Evolutionary conservation across 2,888 invertebrate genomes (phyloP), one percentile per base, ranked within the genome.

Genomic region (Shargacucullia verbasci): DNA sequence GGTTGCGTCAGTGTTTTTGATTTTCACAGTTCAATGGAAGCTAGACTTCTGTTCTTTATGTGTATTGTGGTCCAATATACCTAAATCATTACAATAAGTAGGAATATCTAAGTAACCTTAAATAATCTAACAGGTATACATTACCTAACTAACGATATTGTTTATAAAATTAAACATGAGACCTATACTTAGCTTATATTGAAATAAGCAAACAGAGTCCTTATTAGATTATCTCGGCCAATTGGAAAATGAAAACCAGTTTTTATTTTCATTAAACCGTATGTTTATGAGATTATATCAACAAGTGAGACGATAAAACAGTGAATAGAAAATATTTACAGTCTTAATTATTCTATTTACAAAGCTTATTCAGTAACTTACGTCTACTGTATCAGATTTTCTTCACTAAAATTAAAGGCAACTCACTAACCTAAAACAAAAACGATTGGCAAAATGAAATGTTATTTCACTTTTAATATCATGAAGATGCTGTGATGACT

Each of bases 271-370:
- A 39, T 57, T 29, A 29, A 20, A 15, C 27, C n/a, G 41, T 47
- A 34, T 10, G 14, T 49, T 20, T 50, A 34, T 56, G 59, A 68
- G 52, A 64, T 60, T 66, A 27, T 46, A 44, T 62, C 55, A 57
- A 65, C 25, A 52, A 62, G 46, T 59, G 60, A 69, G 67, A 70
- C 59, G 10, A 41, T 56, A 29, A 78, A 75, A 61, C 47, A 73
- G 67, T 61, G 39, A 73, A 62, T 46, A 62, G 53, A 71, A 70
- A 67, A 59, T 86, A 86, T 86, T 80, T 86, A 86, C 86, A 78
- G 69, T 76, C 79, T 74, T 80, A 80, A 63, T 73, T 80, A 80
- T 63, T 52, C 43, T 86, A 85, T 86, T 78, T 87, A 78, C 78
- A 76, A 72, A 69, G 63, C 69, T 62, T 74, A 76, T 27, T 53